These are phyloP conservation scores for Labeo catla DNA, from an alignment of 2,113 vertebrate species.

Conservation along the genomic window DNA sequence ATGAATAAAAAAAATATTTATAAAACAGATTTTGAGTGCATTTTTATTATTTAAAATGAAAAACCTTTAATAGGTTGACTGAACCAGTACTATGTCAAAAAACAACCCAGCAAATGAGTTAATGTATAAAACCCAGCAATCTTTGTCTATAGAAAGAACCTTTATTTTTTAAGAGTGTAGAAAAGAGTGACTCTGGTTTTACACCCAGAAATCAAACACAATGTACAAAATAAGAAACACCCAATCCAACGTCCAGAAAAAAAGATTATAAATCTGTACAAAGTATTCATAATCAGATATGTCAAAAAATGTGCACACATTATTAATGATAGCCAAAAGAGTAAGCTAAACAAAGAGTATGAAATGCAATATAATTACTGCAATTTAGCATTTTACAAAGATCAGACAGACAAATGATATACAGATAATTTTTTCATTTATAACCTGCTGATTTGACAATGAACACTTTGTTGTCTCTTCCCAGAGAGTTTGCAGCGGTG, in stretches of 20 bases:
- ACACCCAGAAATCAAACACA: neutral
- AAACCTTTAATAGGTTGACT: too few relatives aligned
- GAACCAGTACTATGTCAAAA: too few relatives aligned
- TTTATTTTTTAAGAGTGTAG: too few relatives aligned
- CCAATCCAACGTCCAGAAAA: neutral
- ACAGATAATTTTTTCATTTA: neutral
- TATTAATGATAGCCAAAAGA: neutral
- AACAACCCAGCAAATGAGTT: too few relatives aligned
- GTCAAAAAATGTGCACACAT: neutral
- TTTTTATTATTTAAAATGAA: too few relatives aligned
- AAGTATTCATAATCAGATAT: too few relatives aligned
- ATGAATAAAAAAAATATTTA: too few relatives aligned
- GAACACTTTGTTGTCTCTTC: slow-evolving; percentile 61
- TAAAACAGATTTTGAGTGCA: too few relatives aligned
- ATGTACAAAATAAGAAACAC: neutral
- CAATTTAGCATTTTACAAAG: neutral
- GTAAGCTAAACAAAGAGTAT: neutral
- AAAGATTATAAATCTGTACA: too few relatives aligned
- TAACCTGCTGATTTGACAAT: slow-evolving; percentile 48
- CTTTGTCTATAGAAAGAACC: too few relatives aligned
- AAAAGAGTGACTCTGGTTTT: too few relatives aligned
- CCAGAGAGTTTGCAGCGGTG: slow-evolving; percentile 56
- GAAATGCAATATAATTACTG: neutral
- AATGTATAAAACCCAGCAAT: too few relatives aligned
- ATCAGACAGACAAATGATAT: neutral